Evolutionary conservation across 1,140 invertebrate genomes (phyloP).

Genomic region (Drosophila yakuba): DNA sequence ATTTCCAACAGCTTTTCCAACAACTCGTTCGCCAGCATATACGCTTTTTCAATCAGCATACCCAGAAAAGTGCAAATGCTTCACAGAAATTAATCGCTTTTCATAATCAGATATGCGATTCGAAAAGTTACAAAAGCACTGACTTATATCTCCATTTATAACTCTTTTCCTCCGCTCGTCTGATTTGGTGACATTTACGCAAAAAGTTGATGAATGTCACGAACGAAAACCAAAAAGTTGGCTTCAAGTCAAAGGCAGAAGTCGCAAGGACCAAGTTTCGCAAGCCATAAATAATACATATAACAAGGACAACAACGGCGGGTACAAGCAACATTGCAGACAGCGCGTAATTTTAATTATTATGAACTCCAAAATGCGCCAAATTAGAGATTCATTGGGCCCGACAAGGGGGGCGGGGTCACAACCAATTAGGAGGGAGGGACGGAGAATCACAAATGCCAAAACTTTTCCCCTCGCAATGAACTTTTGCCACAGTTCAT

Average conservation of each 20-base stretch:
- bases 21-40: slow-evolving; percentile 22
- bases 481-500: slow-evolving; percentile 67
- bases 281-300: slow-evolving; percentile 71
- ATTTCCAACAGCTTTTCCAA: slow-evolving; percentile 17
- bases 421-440: slow-evolving; percentile 19
- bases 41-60: slow-evolving; percentile 68
- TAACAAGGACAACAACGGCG: slow-evolving; percentile 57
- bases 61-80: slow-evolving; percentile 32
- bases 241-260: slow-evolving; percentile 75
- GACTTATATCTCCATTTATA: slow-evolving; percentile 33
- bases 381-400: slow-evolving; percentile 79
- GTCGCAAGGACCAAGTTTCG: slow-evolving; percentile 57
- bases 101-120: slow-evolving; percentile 28
- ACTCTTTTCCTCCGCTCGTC: slow-evolving; percentile 7
- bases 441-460: slow-evolving; percentile 45
- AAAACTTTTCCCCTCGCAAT: slow-evolving; percentile 59
- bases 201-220: slow-evolving; percentile 77
- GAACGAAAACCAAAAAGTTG: slow-evolving; percentile 59
- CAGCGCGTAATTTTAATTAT: slow-evolving; percentile 78
- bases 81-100: slow-evolving; percentile 40
- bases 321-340: slow-evolving; percentile 62
- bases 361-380: slow-evolving; percentile 70
- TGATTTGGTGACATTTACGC: slow-evolving; percentile 40
- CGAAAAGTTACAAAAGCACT: slow-evolving; percentile 42
- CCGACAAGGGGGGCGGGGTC: slow-evolving; percentile 8